These are phyloP conservation scores for Parapsyche elsis DNA, from an alignment of 1,140 invertebrate genomes.

Conservation along the genomic window DNA sequence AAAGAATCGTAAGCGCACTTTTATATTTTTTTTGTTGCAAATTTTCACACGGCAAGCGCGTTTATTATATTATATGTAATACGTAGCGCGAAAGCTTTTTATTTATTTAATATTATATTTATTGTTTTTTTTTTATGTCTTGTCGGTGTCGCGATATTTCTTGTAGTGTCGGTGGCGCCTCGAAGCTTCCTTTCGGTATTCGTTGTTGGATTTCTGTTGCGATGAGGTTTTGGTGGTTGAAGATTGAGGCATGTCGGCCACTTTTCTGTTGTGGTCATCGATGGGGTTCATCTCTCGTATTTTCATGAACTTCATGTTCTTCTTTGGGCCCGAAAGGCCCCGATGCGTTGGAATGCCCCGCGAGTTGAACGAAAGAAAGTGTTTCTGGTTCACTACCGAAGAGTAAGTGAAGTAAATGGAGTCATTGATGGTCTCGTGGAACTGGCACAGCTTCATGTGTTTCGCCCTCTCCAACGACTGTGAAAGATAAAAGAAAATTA, in stretches of 20 bases:
- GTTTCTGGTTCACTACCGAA: background rate
- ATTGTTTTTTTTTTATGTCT: background rate
- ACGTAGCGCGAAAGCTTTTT: conserved; percentile 11
- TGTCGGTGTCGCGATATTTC: background rate
- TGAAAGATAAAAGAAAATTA: background rate
- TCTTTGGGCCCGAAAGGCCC: conserved; percentile 45
- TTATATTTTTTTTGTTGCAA: background rate
- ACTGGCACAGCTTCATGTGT: background rate
- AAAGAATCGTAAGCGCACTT: background rate
- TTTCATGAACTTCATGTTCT: conserved; percentile 67
- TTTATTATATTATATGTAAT: background rate
- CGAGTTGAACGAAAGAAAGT: background rate
- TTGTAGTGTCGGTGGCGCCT: background rate
- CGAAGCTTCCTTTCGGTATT: background rate
- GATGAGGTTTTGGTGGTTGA: too few species aligned
- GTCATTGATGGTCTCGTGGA: background rate
- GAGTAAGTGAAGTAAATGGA: background rate
- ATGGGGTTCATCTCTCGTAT: conserved; percentile 66
- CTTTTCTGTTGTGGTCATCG: conserved; percentile 65
- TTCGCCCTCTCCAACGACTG: background rate
- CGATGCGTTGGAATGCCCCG: conserved; percentile 58
- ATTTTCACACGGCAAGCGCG: background rate
- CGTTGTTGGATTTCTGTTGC: conserved; percentile 59
- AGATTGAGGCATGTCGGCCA: too few species aligned
- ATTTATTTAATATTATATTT: background rate